Base-by-base conservation (phyloP, 2,113 vertebrate genomes). In the Rhinichthys klamathensis region DNA sequence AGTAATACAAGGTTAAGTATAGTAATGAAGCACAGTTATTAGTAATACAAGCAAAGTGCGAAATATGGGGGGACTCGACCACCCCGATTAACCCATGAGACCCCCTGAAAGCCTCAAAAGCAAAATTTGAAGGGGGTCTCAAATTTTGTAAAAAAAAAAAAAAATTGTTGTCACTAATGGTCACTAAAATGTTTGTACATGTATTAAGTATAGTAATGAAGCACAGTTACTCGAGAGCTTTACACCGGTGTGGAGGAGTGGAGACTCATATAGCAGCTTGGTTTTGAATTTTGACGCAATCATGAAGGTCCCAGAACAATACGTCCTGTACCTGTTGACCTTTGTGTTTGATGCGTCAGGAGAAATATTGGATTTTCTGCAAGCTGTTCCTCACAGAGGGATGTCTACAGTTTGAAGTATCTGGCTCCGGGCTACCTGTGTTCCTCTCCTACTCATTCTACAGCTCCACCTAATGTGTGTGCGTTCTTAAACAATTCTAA, bases 351-450 rank as follows among this genome's bases (percentile, higher is more conserved):
- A 80, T 65, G 41, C 5, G 41, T 80, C 60, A 80, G 38, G 27
- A 65, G 4, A 80, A 80, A 41, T 49, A 65, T 80, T 46, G 15
- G 38, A 80, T 79, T 79, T 79, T 41, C 54, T 25, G 21, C 35
- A 79, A 4, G 3, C 76, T 79, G 12, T 79, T 79, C 23, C 56
- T 25, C 13, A 41, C 56, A 25, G 76, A 41, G 54, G 41, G 51
- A 56, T 79, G 35, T 61, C 76, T 38, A 38, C 51, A 58, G 30
- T 60, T 32, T 79, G 44, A 79, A 79, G 12, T 61, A 16, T 79
- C 10, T 79, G 76, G 27, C 76, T 79, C 41, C 21, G 4, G 35
- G 76, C 76, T 79, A 61, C 12, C 3, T 41, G 21, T 41, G 32
- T 79, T 60, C 56, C 4, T 72, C 76, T 25, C 76, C 76, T 16